Percentiles rank a stretch among this genome's conserved stretches.
phyloP scores from a whole-genome alignment of 2,888 invertebrate genomes.

The Ormyrus labotus region DNA sequence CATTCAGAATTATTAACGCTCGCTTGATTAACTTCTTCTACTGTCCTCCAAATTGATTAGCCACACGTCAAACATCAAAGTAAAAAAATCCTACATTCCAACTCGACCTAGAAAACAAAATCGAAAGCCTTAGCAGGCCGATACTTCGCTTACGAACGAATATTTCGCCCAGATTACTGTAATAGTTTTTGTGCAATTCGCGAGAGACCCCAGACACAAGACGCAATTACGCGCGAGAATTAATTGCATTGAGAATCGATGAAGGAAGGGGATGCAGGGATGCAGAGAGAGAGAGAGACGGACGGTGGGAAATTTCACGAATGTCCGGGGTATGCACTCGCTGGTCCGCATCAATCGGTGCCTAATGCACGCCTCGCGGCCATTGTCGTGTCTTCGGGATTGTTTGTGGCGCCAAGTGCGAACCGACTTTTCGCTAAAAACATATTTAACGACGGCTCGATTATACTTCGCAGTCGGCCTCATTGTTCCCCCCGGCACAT shows the following conservation, averaged over 20 bases:
- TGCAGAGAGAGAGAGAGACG: not conserved
- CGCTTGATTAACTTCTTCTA: too few relatives aligned
- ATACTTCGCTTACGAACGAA: too few relatives aligned
- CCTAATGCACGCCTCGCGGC: not conserved
- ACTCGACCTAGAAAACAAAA: too few relatives aligned
- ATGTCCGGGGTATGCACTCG: not conserved
- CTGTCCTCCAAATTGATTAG: too few relatives aligned
- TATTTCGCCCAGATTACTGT: too few relatives aligned
- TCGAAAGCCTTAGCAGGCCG: too few relatives aligned
- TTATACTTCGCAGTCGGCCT: conserved; percentile 16
- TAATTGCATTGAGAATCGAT: conserved; percentile 29
- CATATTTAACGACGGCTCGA: conserved; percentile 9
- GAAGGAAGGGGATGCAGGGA: not conserved
- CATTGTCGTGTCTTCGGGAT: not conserved
- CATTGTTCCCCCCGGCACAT: not conserved
- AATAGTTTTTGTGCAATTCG: too few relatives aligned
- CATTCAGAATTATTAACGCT: too few relatives aligned
- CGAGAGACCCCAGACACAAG: not conserved
- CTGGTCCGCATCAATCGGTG: conserved; percentile 1
- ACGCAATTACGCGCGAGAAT: not conserved
- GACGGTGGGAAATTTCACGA: not conserved
- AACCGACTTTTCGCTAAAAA: not conserved
- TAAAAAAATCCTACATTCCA: too few relatives aligned
- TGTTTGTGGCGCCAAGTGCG: not conserved
- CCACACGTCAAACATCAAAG: too few relatives aligned